These are phyloP conservation scores for Cromileptes altivelis DNA, from an alignment of 2,113 vertebrate species.

Conservation along the genomic window DNA sequence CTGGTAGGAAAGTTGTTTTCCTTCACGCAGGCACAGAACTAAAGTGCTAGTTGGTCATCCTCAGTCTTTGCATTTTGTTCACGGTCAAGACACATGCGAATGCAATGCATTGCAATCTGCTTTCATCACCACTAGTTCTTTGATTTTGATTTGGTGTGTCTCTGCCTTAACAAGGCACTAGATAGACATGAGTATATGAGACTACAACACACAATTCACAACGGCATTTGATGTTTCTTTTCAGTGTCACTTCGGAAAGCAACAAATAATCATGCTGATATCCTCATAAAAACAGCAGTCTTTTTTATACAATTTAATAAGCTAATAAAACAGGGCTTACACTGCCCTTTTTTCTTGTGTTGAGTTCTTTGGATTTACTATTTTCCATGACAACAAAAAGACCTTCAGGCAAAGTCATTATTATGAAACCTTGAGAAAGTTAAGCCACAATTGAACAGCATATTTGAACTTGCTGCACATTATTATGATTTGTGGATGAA, in stretches of 20 bases:
- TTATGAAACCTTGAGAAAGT: constrained; percentile 40
- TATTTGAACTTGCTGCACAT: constrained; percentile 27
- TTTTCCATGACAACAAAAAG: constrained; percentile 18
- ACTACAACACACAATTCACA: not conserved
- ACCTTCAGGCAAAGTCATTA: constrained; percentile 28
- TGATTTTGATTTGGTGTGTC: too few relatives aligned
- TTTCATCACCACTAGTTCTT: too few relatives aligned
- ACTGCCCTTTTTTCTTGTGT: not conserved
- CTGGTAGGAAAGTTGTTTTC: too few relatives aligned
- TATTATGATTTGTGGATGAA: constrained; percentile 25
- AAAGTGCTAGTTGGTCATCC: too few relatives aligned
- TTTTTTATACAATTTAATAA: not conserved
- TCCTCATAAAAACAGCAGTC: not conserved
- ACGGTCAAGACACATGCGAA: too few relatives aligned
- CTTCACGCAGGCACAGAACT: too few relatives aligned
- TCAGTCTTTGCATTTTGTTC: too few relatives aligned
- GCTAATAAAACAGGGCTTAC: not conserved
- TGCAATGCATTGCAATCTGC: too few relatives aligned
- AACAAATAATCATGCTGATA: constrained; percentile 12
- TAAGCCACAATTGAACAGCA: not conserved
- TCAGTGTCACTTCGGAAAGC: constrained; percentile 9
- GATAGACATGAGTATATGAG: not conserved
- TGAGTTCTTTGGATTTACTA: constrained; percentile 1
- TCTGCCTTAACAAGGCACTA: not conserved
- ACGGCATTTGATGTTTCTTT: constrained; percentile 7